Conservation (phyloP, 37 sponge, comb jelly and placozoan genomes). For the Theonella swinhoei region DNA sequence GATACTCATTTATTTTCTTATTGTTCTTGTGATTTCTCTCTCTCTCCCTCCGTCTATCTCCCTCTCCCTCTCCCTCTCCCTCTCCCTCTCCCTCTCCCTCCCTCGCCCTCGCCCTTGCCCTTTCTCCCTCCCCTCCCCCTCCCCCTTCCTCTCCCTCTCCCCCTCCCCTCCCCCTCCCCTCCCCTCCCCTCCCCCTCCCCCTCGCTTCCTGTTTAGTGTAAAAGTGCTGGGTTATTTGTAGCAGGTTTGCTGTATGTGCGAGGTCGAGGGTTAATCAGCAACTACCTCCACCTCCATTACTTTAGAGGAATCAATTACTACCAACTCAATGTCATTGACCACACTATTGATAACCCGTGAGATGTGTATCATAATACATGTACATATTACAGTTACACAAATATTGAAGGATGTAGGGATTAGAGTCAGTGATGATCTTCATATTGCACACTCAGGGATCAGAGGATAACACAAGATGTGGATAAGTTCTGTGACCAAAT, state of each 20-base stretch:
- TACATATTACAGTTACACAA: too few relatives aligned
- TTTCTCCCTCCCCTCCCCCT: neutral
- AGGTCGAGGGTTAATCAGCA: slow-evolving; percentile 64
- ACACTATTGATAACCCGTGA: slow-evolving; percentile 81
- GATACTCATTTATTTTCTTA: too few relatives aligned
- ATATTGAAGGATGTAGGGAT: too few relatives aligned
- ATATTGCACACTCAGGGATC: too few relatives aligned
- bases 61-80: neutral
- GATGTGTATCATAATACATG: too few relatives aligned
- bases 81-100: neutral
- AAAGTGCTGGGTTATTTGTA: slow-evolving; percentile 59
- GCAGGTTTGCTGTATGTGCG: slow-evolving; percentile 72
- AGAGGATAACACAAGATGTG: slow-evolving; percentile 94
- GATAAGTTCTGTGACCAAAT: slow-evolving; percentile 73
- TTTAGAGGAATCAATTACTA: slow-evolving; percentile 68
- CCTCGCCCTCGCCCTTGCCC: neutral
- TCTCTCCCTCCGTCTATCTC: neutral
- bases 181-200: neutral
- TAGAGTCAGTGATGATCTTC: too few relatives aligned
- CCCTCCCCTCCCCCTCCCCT: neutral
- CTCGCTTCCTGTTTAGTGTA: slow-evolving; percentile 52
- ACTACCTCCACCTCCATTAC: slow-evolving; percentile 55
- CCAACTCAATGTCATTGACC: slow-evolving; percentile 51
- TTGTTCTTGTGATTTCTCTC: neutral
- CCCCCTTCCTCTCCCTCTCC: neutral